Evolutionary conservation across 2,888 invertebrate genomes (phyloP).

Genomic region (Halictus quadricinctus): DNA sequence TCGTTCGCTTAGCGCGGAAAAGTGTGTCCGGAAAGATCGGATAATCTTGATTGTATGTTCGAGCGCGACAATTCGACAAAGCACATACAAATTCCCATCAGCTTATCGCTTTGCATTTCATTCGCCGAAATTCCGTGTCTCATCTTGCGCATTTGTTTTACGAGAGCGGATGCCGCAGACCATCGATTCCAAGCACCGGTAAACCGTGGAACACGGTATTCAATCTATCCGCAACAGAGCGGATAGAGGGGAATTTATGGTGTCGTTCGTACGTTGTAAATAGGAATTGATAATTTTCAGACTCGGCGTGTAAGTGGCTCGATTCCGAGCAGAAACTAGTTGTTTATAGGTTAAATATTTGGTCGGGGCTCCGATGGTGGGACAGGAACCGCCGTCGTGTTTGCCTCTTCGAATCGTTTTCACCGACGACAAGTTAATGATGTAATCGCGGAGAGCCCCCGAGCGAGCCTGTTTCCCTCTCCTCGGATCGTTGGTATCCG

Average conservation of each 20-base stretch:
- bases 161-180: not conserved
- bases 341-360: constrained; percentile 24
- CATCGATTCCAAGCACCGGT: constrained; percentile 1
- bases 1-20: too few relatives aligned
- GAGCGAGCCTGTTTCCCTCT: constrained; percentile 16
- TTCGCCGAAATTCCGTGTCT: not conserved
- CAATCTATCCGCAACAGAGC: not conserved
- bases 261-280: constrained; percentile 16
- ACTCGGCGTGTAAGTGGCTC: not conserved
- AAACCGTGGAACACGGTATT: constrained; percentile 5
- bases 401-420: not conserved
- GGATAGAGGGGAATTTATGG: constrained; percentile 10
- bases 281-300: constrained; percentile 23
- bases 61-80: not conserved
- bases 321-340: not conserved
- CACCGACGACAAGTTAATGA: constrained; percentile 26
- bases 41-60: not conserved
- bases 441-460: not conserved
- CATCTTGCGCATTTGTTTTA: constrained; percentile 1
- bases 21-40: not conserved
- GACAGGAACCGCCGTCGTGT: not conserved
- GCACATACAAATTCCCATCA: not conserved
- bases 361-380: not conserved
- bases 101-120: not conserved
- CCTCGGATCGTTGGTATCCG: not conserved